phyloP scores from a whole-genome alignment of 1,140 invertebrate genomes.

The Mycetomoellerius zeteki region DNA sequence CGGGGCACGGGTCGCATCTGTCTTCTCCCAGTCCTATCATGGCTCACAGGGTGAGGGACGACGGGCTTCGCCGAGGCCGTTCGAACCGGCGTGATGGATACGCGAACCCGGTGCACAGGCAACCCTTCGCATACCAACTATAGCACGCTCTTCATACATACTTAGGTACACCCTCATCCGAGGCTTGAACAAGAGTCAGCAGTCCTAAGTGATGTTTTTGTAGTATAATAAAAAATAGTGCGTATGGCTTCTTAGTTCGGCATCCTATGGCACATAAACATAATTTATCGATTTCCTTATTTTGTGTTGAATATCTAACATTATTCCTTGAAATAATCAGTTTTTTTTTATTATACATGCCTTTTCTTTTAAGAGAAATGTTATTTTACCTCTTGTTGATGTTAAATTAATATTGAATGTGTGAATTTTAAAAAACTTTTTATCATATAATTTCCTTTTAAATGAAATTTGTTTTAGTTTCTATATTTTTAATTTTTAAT shows the following conservation, averaged over 20 bases:
- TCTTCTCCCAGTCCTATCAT: constrained; percentile 77
- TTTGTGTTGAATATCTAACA: not conserved
- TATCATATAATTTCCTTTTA: not conserved
- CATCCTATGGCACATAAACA: not conserved
- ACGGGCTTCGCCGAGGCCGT: constrained; percentile 44
- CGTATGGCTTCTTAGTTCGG: not conserved
- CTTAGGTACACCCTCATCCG: constrained; percentile 60
- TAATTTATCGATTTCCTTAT: not conserved
- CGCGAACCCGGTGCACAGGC: constrained; percentile 78
- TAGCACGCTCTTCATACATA: constrained; percentile 36
- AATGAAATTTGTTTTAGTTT: not conserved
- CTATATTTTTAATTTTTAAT: not conserved
- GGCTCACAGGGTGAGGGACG: constrained; percentile 40
- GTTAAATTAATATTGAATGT: not conserved
- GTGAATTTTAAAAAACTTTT: not conserved
- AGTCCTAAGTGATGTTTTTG: constrained; percentile 17
- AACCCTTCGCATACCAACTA: constrained; percentile 82
- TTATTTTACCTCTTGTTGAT: not conserved
- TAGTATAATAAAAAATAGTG: constrained; percentile 26
- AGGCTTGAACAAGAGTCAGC: constrained; percentile 38
- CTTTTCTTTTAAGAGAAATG: not conserved
- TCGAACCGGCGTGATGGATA: constrained; percentile 82
- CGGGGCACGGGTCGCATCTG: constrained; percentile 81
- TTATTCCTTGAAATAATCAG: not conserved
- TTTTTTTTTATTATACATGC: not conserved